phyloP scores from a whole-genome alignment of 2,888 invertebrate genomes.

The Esperia sulphurella region DNA sequence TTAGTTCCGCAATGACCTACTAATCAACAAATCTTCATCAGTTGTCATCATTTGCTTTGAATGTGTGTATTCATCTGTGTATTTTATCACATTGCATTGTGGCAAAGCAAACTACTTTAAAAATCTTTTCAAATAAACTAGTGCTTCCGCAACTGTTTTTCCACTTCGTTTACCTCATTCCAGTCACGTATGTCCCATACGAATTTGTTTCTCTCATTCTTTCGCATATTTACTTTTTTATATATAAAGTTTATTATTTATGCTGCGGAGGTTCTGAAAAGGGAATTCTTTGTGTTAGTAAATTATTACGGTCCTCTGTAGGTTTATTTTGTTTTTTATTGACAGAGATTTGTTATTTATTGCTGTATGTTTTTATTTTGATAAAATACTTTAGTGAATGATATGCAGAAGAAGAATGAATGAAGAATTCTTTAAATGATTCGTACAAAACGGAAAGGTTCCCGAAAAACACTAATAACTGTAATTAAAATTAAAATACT shows the following conservation, averaged over 20 bases:
- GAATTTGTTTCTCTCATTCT: conserved; percentile 20
- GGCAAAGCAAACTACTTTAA: background rate
- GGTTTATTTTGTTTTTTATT: background rate
- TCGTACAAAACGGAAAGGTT: no score
- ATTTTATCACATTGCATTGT: no score
- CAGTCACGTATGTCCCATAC: conserved; percentile 33
- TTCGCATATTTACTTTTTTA: conserved; percentile 2
- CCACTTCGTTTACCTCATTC: conserved; percentile 27
- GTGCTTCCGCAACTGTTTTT: conserved; percentile 21
- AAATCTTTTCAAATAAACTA: conserved; percentile 18
- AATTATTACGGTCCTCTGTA: conserved; percentile 4
- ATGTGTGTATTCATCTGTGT: no score
- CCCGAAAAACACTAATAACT: no score
- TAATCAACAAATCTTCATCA: no score
- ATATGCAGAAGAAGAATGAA: no score
- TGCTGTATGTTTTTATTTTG: no score
- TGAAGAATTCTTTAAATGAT: no score
- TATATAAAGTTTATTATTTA: conserved; percentile 8
- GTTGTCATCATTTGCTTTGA: no score
- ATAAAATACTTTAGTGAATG: no score
- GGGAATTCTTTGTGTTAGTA: conserved; percentile 2
- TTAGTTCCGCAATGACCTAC: no score
- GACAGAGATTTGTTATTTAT: background rate
- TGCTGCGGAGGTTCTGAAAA: conserved; percentile 2
- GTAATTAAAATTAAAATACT: no score